Evolutionary conservation across 2,113 vertebrate genomes (phyloP), one percentile per base, ranked within the genome.

Genomic region (Melanerpes aurifrons): DNA sequence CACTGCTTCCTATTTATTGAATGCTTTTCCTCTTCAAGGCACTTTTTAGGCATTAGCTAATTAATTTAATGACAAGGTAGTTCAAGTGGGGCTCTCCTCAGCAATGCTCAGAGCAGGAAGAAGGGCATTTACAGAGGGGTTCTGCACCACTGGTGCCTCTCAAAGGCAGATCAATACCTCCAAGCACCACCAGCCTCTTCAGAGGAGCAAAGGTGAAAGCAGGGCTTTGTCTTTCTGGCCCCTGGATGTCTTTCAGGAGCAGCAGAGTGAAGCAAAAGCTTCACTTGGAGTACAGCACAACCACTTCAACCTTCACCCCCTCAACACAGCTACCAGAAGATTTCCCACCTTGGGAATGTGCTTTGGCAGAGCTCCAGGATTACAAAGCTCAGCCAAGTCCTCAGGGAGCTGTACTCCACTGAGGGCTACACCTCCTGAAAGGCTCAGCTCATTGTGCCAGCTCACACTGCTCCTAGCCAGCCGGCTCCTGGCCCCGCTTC

Each of bases 251-350:
- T 4, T 47, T 8, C 32, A 24, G 35, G 1, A 4, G 35, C 40
- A 69, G 62, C 64, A 81, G 45, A 57, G 68, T 3, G 22, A 69
- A 58, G 59, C 1, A 10, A 68, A 8, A 0, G 12, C 7, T 66
- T 45, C 1, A 4, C 57, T 66, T 35, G 2, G 31, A 7, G 26
- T 3, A 67, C 0, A 1, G 19, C 0, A 0, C 29, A n/a, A 35
- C 13, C 19, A 28, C 19, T 32, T 10, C 26, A 35, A 56, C 29
- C 45, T 54, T 86, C 82, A n/a, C 24, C 66, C 59, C 66, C 62
- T 8, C 5, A 2, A 8, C 35, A 21, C 0, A 7, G 45, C 29
- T 54, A 7, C 45, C 1, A 2, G 29, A 3, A 35, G 25, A 20
- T 18, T 12, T 69, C 50, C 57, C 8, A 1, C 56, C 37, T 20